Conservation (phyloP, 2,797 vertebrate species). For the Pseudomugil gertrudae region DNA sequence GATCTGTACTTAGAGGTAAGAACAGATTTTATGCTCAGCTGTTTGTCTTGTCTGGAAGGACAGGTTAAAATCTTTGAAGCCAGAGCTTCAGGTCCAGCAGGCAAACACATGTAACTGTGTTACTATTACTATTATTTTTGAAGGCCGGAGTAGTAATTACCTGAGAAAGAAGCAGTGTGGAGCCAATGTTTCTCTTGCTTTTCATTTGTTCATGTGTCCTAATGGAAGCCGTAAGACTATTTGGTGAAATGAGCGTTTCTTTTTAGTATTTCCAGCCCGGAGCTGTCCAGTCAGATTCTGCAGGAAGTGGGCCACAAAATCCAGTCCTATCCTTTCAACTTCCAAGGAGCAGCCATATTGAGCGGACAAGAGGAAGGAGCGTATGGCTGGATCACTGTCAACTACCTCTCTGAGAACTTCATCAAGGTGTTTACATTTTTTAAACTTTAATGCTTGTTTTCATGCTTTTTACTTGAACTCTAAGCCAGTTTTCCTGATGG, state of each 20-base stretch:
- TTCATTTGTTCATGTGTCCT: not conserved
- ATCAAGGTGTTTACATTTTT: conserved; percentile 81
- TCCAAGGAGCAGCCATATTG: conserved; percentile 84
- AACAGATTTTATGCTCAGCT: no score
- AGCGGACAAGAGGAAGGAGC: conserved; percentile 87
- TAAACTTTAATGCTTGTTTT: not conserved
- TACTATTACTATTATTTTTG: no score
- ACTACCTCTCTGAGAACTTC: conserved; percentile 89
- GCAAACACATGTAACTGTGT: not conserved
- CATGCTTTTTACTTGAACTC: not conserved
- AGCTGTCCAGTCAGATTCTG: conserved; percentile 74
- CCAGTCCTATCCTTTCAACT: conserved; percentile 83
- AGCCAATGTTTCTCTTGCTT: not conserved
- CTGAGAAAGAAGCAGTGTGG: not conserved
- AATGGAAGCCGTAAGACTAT: not conserved
- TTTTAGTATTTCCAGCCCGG: conserved; percentile 65
- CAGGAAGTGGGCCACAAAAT: conserved; percentile 80
- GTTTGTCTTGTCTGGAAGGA: no score
- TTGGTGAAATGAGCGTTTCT: not conserved
- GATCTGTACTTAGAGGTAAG: no score
- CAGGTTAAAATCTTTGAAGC: no score
- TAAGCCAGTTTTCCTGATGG: not conserved
- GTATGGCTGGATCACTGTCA: conserved; percentile 92
- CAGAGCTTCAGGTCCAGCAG: not conserved
- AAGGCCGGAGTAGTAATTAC: not conserved